These are phyloP conservation scores for Grus americana DNA, from an alignment of 2,113 vertebrate genomes.

Conservation along the genomic window DNA sequence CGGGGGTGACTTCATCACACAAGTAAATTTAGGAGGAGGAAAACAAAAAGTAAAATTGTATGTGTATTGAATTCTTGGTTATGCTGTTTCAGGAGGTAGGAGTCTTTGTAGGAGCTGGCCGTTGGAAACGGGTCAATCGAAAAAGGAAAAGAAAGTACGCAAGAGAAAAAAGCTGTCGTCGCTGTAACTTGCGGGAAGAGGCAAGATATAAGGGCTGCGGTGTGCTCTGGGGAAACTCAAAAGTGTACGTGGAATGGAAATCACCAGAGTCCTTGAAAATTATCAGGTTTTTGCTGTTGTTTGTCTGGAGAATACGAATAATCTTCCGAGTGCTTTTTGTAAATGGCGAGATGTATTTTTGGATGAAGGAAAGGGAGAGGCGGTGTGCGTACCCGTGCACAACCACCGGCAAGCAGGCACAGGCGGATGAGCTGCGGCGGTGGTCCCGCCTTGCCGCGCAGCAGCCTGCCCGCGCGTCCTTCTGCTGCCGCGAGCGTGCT, in stretches of 20 bases:
- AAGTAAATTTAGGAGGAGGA: background rate
- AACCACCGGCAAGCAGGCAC: background rate
- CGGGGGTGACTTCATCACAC: background rate
- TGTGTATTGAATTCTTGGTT: background rate
- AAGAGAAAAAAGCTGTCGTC: background rate
- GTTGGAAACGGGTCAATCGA: background rate
- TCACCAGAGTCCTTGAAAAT: background rate
- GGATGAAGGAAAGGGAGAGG: background rate
- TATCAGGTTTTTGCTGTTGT: background rate
- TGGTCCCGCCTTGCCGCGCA: no score
- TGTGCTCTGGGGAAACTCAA: background rate
- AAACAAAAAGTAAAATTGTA: background rate
- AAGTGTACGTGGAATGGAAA: background rate
- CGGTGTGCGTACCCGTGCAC: no score
- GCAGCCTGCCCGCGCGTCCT: background rate
- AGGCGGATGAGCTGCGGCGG: no score
- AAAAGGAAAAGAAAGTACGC: background rate
- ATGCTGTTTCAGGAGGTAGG: background rate
- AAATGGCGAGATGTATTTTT: background rate
- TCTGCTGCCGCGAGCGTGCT: background rate
- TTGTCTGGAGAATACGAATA: background rate
- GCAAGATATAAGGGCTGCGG: background rate
- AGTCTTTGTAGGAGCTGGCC: background rate
- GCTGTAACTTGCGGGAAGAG: background rate
- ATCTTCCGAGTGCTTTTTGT: background rate